Evolutionary conservation across 2,113 vertebrate species (phyloP).

Genomic region (Dipodomys merriami): DNA sequence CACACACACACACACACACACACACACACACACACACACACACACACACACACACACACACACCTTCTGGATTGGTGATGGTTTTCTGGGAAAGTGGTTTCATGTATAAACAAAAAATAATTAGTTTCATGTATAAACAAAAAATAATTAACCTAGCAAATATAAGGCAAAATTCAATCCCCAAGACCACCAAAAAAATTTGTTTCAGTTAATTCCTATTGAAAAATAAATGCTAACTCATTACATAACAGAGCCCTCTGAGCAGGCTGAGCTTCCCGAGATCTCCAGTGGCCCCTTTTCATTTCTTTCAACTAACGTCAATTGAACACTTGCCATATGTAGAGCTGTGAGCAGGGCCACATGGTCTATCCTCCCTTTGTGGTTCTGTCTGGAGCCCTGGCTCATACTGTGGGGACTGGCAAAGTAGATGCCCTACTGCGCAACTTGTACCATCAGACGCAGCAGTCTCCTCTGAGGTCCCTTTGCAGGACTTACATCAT

Average conservation of each 20-base stretch:
- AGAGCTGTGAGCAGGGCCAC: not conserved
- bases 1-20: too few relatives aligned
- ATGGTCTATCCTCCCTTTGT: not conserved
- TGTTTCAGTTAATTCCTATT: not conserved
- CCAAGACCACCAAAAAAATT: not conserved
- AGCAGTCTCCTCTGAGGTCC: not conserved
- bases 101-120: not conserved
- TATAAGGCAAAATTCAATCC: too few relatives aligned
- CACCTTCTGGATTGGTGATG: not conserved
- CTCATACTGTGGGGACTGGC: not conserved
- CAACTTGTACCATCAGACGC: not conserved
- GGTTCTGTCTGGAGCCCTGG: not conserved
- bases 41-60: too few relatives aligned
- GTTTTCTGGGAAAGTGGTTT: constrained; percentile 53
- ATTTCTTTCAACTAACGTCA: constrained; percentile 31
- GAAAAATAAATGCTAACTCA: not conserved
- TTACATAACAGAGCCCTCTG: constrained; percentile 21
- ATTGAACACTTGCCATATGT: not conserved
- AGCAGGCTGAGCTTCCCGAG: not conserved
- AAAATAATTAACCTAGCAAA: not conserved
- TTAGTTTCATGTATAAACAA: not conserved
- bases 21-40: too few relatives aligned
- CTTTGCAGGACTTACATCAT: not conserved
- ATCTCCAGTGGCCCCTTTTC: not conserved
- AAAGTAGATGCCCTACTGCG: not conserved